Base-by-base conservation (phyloP, 2,113 vertebrate species). In the Pelecanus crispus region DNA sequence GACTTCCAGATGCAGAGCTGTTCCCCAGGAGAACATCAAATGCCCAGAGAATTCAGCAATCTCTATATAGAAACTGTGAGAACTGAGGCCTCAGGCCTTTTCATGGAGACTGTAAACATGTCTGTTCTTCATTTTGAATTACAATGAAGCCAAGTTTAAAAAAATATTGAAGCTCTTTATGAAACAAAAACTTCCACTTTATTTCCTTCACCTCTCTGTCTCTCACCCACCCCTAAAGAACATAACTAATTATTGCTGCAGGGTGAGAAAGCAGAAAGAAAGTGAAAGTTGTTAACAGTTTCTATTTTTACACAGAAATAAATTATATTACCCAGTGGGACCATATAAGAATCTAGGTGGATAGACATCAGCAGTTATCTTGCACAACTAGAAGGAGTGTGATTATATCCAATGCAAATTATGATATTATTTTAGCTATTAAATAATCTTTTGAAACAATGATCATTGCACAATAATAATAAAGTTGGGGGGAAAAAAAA, bases 241-340 rank as follows among this genome's bases (percentile, higher is more conserved):
- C 65, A 31, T 36, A 74, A 78, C 26, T 86, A 86, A 93, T 94
- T 95, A 86, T 81, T 93, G 67, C 88, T 92, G 28, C 72, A 91
- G 88, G 59, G 68, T 49, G 28, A 91, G 63, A 93, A 88, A 90
- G 34, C 4, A 86, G 32, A 90, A 92, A 36, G 53, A 72, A 94
- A 59, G 53, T 81, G 40, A 65, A 92, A 93, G 40, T 67, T 66
- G 12, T 82, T 93, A 95, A 96, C 74, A 47, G 31, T 83, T 96
- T 92, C 90, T 94, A 86, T 93, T 95, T 96, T 96, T 92, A 79
- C 18, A 56, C 13, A 59, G 86, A 81, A 59, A 83, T 81, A 92
- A 88, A 42, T 95, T 0, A 44, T 44, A 34, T 59, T 70, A 86
- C 32, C 26, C n/a, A 26, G 10, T 49, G 84, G 70, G n/a, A 84